phyloP scores from a whole-genome alignment of 2,888 invertebrate genomes.

The Phorcus lineatus region DNA sequence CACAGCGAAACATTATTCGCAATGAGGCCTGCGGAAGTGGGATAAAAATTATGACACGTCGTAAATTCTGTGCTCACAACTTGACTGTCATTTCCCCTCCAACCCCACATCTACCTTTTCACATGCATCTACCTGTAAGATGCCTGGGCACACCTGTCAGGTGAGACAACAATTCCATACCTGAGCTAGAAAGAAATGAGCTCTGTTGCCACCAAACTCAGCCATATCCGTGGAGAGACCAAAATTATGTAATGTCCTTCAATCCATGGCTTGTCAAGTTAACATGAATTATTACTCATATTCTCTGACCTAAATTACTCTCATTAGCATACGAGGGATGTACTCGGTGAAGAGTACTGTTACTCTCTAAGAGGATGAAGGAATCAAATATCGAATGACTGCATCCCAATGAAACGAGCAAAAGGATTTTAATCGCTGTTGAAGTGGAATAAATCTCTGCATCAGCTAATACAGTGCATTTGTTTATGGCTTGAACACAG shows the following conservation, averaged over 20 bases:
- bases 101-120: no score
- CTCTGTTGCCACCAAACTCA: neutral
- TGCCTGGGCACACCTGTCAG: no score
- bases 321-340: neutral
- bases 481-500: no score
- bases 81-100: no score
- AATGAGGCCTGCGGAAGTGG: no score
- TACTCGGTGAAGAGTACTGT: neutral
- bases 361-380: neutral
- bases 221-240: neutral
- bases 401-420: neutral
- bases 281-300: neutral
- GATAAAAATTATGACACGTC: no score
- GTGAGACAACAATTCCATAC: neutral
- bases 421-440: neutral
- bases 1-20: no score
- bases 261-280: neutral
- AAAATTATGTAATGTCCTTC: neutral
- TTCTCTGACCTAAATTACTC: constrained; percentile 2
- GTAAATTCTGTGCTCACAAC: no score
- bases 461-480: no score
- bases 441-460: no score
- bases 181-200: neutral
- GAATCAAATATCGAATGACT: neutral
- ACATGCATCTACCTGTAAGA: no score